These are phyloP conservation scores for Malaclemys terrapin DNA, from an alignment of 2,113 vertebrate genomes.

Conservation along the genomic window DNA sequence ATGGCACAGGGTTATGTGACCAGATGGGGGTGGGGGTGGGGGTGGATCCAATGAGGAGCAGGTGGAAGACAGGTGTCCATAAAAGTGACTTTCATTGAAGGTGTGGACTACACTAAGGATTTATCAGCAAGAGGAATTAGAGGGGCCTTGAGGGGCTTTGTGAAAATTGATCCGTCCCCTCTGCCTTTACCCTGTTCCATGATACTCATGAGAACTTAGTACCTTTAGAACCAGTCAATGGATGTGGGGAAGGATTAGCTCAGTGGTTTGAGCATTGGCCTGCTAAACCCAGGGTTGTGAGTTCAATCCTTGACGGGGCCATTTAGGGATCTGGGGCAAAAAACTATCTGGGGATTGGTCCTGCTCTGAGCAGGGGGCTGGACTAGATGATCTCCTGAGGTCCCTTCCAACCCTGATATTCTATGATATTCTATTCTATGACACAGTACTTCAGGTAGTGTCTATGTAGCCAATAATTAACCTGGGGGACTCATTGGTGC, in stretches of 20 bases:
- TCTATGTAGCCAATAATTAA: not conserved
- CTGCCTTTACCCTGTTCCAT: not conserved
- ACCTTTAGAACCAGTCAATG: not conserved
- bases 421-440: too few species aligned
- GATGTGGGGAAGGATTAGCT: not conserved
- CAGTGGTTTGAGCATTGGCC: too few species aligned
- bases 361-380: too few species aligned
- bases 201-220: not conserved
- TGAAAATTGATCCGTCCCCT: not conserved
- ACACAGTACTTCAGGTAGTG: not conserved
- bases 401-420: too few species aligned
- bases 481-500: not conserved
- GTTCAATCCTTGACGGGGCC: too few species aligned
- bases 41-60: not conserved
- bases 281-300: too few species aligned
- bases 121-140: not conserved
- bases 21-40: not conserved
- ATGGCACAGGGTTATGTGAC: not conserved
- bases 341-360: too few species aligned
- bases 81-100: not conserved
- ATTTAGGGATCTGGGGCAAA: too few species aligned
- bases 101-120: not conserved
- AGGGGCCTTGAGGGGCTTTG: not conserved
- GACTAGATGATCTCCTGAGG: too few species aligned
- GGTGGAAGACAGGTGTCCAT: not conserved